Evolutionary conservation across 2,113 vertebrate species (phyloP), one percentile per base, ranked within the genome.

Genomic region (Muscicapa adusta): DNA sequence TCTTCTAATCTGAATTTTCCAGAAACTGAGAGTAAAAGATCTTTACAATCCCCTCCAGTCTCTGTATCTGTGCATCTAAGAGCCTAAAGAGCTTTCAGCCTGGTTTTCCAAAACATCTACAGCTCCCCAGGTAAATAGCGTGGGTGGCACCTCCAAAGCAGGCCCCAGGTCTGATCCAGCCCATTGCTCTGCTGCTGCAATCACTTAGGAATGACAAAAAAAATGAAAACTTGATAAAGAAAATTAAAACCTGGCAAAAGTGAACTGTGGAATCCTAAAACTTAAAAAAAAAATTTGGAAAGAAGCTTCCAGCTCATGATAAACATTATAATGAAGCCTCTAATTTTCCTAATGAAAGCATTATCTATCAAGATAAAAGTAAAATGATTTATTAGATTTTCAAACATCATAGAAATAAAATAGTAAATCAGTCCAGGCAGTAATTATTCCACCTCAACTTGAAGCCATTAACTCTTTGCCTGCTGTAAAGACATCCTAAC

Each of bases 331-430:
- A 90, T 71, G 84, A 96, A 94, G 66, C 24, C 42, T 93, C 92
- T 96, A 87, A 83, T 96, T 97, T 97, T 97, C 85, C 86, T 97
- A 96, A 97, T 93, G 96, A 97, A 98, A 96, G 79, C 97, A 95
- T 90, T 92, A 96, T 94, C 88, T 87, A 85, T 83, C n/a, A 31
- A 96, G 92, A 97, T 97, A 96, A 98, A 97, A 97, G 91, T 88
- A 85, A 97, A 97, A 91, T 42, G 38, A 96, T 96, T 96, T 97
- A 97, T 97, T 97, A 97, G 94, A 91, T 96, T 97, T 96, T 95
- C 80, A 86, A 90, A 89, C 36, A 77, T 88, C 85, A 95, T 36
- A 91, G 92, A 97, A 97, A 97, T 96, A 96, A 97, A 97, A 94
- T 47, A 92, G 93, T 89, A 76, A 91, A 96, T 94, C 81, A 89